Base-by-base conservation (phyloP, 2,797 vertebrate species). In the Bufotes viridis region DNA sequence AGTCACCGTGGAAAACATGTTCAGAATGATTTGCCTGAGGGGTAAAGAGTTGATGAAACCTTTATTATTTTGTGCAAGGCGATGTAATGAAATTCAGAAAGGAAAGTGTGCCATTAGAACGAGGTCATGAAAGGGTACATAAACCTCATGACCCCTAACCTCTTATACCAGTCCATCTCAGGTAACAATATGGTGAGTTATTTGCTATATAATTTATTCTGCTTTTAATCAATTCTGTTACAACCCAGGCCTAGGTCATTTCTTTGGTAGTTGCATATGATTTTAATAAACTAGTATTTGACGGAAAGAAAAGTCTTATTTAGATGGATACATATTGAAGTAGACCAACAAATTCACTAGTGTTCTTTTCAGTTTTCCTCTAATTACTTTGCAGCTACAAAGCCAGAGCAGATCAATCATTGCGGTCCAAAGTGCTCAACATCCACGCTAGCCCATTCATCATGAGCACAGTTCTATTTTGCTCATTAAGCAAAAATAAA, bases 81-180 rank as follows among this genome's bases (percentile, higher is more conserved):
- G 69, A 57, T 79, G 42, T 83, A 87, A 89, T 87, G n/a, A 79
- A 89, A 87, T 89, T 87, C 85, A 72, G 85, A 89, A 87, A 82
- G 55, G 11, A 89, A 87, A 89, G 85, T 72, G 58, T 83, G 70
- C 72, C 53, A 86, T 89, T 84, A 89, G 78, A 67, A 63, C 42
- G 29, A 83, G 88, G 63, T 83, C 82, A 26, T 61, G 63, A 79
- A 84, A 87, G 74, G 72, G 72, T 79, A 87, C 74, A 87, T 84
- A 87, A 89, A 89, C 60, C 81, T 69, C 13, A 51, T 26, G n/a
- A 87, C 88, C 81, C 60, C 10, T 89, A 84, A 86, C 81, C 72
- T 24, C 20, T 69, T 24, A 26, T 79, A 58, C 78, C 61, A 89
- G 79, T 83, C 18, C 79, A 79, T 82, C 65, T 18, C 74, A 70